These are phyloP conservation scores for Cephus spinipes DNA, from an alignment of 2,888 invertebrate genomes.

Conservation along the genomic window DNA sequence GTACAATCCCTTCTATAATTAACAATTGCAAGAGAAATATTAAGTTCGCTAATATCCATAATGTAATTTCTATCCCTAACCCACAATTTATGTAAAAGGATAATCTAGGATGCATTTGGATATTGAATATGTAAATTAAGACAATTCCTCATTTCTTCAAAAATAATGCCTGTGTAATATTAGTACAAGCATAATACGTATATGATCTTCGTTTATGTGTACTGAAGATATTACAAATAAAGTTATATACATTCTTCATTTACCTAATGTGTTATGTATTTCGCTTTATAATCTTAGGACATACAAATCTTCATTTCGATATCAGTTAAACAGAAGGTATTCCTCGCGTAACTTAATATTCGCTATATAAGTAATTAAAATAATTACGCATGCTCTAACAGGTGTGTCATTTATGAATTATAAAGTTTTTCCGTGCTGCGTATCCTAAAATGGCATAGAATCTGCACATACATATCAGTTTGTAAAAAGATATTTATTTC, in stretches of 20 bases:
- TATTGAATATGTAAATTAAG: neutral
- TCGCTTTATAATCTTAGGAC: neutral
- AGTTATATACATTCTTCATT: neutral
- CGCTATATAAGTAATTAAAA: neutral
- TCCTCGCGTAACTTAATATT: neutral
- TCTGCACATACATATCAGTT: neutral
- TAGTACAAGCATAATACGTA: neutral
- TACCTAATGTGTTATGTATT: neutral
- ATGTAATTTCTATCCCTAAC: neutral
- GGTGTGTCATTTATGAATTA: neutral
- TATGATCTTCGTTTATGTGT: neutral
- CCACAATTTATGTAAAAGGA: neutral
- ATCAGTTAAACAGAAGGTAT: neutral
- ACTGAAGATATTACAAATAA: neutral
- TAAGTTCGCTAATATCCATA: neutral
- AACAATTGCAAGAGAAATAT: constrained; percentile 37
- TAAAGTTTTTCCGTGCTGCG: neutral
- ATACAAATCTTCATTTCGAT: neutral
- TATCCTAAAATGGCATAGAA: neutral
- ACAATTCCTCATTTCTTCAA: neutral
- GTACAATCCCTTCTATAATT: constrained; percentile 95
- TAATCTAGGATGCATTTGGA: neutral
- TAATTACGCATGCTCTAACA: neutral
- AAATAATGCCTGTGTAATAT: neutral
- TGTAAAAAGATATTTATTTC: neutral